These are phyloP conservation scores for Melanotus villosus DNA, from an alignment of 2,888 invertebrate species.

Conservation along the genomic window DNA sequence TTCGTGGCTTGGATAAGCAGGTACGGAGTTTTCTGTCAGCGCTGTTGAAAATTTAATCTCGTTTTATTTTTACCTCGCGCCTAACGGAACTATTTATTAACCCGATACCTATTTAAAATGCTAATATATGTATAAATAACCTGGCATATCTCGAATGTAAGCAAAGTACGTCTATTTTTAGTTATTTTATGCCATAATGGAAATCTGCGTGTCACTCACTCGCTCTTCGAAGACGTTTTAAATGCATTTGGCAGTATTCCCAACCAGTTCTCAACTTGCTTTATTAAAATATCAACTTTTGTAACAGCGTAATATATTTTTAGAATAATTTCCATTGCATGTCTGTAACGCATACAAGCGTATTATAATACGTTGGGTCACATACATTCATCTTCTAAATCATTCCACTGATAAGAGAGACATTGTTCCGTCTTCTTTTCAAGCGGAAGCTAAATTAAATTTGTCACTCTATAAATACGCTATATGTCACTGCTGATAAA, in stretches of 20 bases:
- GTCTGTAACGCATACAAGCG: neutral
- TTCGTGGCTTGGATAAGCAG: conserved; percentile 12
- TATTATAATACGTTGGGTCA: neutral
- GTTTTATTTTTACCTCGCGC: conserved; percentile 12
- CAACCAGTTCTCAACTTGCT: neutral
- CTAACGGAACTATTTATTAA: conserved; percentile 13
- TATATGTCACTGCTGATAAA: conserved; percentile 17
- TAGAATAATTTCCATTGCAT: conserved; percentile 4
- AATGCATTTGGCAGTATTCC: neutral
- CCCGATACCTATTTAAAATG: conserved; percentile 15
- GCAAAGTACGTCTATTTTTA: neutral
- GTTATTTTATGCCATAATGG: neutral
- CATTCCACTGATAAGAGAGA: conserved; percentile 1
- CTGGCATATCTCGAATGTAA: conserved; percentile 1
- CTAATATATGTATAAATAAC: conserved; percentile 15
- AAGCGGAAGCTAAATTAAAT: conserved; percentile 14
- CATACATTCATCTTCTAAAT: neutral
- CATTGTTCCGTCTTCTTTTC: conserved; percentile 4
- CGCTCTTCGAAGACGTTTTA: neutral
- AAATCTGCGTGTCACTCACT: neutral
- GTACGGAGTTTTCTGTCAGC: conserved; percentile 8
- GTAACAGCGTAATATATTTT: neutral
- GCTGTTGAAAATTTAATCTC: conserved; percentile 18
- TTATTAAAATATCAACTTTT: neutral
- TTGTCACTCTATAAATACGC: conserved; percentile 16